Evolutionary conservation across 2,888 invertebrate genomes (phyloP), one percentile per base, ranked within the genome.

Genomic region (Caenorhabditis afra): DNA sequence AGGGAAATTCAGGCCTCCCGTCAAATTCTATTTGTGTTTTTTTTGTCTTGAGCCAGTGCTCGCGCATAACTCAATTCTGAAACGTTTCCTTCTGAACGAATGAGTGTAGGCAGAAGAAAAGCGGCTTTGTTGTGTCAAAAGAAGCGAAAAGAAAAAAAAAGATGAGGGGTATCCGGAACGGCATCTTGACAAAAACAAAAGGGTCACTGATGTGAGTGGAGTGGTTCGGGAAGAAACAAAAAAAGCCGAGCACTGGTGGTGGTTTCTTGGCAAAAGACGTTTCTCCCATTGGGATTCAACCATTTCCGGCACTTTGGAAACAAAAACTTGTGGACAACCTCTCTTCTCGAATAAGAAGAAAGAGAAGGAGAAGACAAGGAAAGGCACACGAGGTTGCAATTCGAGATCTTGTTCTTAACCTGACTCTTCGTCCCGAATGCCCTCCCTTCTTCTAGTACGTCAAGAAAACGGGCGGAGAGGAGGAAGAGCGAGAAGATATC

Each of bases 81-180:
- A 73, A 73, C 64, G 58, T 58, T 58, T 62, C 53, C 47, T 67
- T 47, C 37, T 18, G 53, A 57, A 50, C 71, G 22, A 62, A 55
- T 55, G 50, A 57, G 23, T 12, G 23, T 23, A 22, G 29, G 14
- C 23, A 45, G 20, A 23, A 20, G 20, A 29, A 44, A 57, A 14
- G 14, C 53, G 61, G 52, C 10, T 35, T 37, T 45, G 16, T 23
- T 59, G 35, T 41, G 4, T 41, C 37, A 22, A 52, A 45, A 20
- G 23, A 44, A 49, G 41, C 52, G 37, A 68, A 58, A 58, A 44
- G 18, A 57, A 49, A 55, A 71, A 57, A 49, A 55, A 71, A 49
- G 61, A 71, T 71, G 71, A 71, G 71, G 58, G 41, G 58, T 64
- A 73, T 73, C 73, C 73, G 64, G 73, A 73, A 73, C 73, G 73